These are phyloP conservation scores for Rhyzopertha dominica DNA, from an alignment of 1,140 invertebrate genomes.

Conservation along the genomic window DNA sequence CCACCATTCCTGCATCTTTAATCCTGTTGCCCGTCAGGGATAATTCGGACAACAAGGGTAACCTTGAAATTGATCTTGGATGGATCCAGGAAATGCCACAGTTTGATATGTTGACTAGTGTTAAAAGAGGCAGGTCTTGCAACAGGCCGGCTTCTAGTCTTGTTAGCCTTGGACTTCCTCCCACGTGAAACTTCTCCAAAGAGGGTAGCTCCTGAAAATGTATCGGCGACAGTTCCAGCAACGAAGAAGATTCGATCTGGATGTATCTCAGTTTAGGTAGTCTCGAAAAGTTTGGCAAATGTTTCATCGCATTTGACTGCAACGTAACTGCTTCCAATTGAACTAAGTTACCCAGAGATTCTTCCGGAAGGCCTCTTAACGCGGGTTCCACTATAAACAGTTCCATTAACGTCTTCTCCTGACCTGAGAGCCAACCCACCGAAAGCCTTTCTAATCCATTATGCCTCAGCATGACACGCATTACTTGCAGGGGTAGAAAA, in stretches of 20 bases:
- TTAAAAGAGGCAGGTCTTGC: conserved; percentile 66
- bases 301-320: conserved; percentile 66
- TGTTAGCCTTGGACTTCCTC: conserved; percentile 59
- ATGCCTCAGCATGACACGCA: conserved; percentile 75
- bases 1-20: conserved; percentile 70
- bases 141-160: conserved; percentile 68
- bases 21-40: conserved; percentile 67
- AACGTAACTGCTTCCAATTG: conserved; percentile 77
- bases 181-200: conserved; percentile 70
- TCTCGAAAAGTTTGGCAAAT: conserved; percentile 62
- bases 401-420: conserved; percentile 72
- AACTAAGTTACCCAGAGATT: conserved; percentile 68
- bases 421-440: conserved; percentile 69
- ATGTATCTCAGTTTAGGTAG: conserved; percentile 60
- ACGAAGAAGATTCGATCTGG: conserved; percentile 62
- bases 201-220: conserved; percentile 67
- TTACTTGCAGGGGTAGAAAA: conserved; percentile 66
- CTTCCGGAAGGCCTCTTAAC: conserved; percentile 67
- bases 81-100: conserved; percentile 77
- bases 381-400: conserved; percentile 80
- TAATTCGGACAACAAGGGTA: conserved; percentile 67
- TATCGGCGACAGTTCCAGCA: conserved; percentile 63
- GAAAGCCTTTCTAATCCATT: conserved; percentile 78
- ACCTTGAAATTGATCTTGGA: conserved; percentile 63
- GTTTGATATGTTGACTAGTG: conserved; percentile 68